These are phyloP conservation scores for Limosa lapponica DNA, from an alignment of 2,797 vertebrate genomes.

Conservation along the genomic window DNA sequence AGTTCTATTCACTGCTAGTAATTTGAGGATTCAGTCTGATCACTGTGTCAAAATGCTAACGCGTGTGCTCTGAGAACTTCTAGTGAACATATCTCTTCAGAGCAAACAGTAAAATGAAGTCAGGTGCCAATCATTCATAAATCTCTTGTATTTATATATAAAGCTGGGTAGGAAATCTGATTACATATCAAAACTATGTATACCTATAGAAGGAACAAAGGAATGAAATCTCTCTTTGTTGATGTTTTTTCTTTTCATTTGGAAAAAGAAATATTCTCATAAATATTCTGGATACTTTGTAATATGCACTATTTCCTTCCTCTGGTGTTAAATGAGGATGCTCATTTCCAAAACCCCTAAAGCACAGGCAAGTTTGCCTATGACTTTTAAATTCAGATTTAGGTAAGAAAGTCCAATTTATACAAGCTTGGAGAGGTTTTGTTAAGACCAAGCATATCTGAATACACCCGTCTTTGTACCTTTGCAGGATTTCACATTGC, in stretches of 20 bases:
- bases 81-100: background rate
- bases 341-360: constrained; percentile 36
- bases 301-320: background rate
- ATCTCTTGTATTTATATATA: background rate
- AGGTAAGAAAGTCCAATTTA: constrained; percentile 49
- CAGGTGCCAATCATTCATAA: background rate
- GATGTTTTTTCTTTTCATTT: background rate
- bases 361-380: constrained; percentile 17
- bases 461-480: constrained; percentile 55
- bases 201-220: background rate
- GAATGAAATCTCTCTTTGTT: background rate
- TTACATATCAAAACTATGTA: background rate
- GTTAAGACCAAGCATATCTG: constrained; percentile 46
- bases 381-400: constrained; percentile 55
- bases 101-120: background rate
- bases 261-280: constrained; percentile 11
- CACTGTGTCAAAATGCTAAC: constrained; percentile 40
- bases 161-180: background rate
- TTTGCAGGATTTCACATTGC: constrained; percentile 51
- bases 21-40: background rate
- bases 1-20: background rate
- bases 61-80: constrained; percentile 11
- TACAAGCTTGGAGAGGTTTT: constrained; percentile 30
- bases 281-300: constrained; percentile 6
- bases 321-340: background rate